Percentiles rank a stretch among this genome's conserved stretches.
Conservation (phyloP, 2,113 vertebrate genomes). For the Boulengeromyrus knoepffleri region DNA sequence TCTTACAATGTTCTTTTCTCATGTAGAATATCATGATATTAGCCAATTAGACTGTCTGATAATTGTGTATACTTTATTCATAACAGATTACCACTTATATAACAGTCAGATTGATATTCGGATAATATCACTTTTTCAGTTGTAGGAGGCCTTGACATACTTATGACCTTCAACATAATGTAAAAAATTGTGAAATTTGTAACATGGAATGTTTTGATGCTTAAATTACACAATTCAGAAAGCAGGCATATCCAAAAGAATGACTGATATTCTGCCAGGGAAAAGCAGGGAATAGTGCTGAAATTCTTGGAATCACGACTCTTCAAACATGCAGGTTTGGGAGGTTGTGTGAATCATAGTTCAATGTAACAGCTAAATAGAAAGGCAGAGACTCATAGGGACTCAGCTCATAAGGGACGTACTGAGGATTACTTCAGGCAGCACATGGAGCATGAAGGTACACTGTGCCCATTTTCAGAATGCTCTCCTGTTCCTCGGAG, state of each 20-base stretch:
- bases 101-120: too few species aligned
- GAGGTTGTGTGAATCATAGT: not conserved
- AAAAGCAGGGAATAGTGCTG: not conserved
- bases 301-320: not conserved
- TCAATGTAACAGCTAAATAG: not conserved
- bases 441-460: not conserved
- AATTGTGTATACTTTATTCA: too few species aligned
- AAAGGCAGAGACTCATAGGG: not conserved
- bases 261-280: too few species aligned
- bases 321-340: not conserved
- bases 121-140: too few species aligned
- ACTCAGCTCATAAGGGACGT: not conserved
- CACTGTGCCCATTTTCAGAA: not conserved
- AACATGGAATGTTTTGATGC: too few species aligned
- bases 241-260: too few species aligned
- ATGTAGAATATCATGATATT: not conserved
- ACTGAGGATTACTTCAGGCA: not conserved
- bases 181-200: too few species aligned
- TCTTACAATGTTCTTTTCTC: not conserved
- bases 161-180: too few species aligned
- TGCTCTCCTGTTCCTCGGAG: not conserved
- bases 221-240: too few species aligned
- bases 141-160: too few species aligned
- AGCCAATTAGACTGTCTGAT: too few species aligned
- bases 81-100: too few species aligned